Base-by-base conservation (phyloP, 2,797 vertebrate genomes). In the Melanotaenia boesemani region DNA sequence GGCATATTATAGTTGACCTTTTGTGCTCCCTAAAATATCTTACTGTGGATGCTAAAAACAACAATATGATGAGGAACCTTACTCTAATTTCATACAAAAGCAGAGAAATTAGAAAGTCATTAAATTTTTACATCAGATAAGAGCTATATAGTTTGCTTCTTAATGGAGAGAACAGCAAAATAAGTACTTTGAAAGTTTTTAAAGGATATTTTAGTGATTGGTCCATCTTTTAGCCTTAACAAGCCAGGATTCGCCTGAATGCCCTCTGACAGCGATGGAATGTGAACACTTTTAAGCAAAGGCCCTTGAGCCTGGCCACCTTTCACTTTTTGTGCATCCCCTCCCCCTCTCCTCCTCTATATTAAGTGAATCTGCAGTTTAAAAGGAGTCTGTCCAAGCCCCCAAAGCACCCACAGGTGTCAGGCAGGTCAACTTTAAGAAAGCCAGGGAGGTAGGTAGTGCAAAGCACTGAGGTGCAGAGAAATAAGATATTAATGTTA, bases 251-350 rank as follows among this genome's bases (percentile, higher is more conserved):
- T 86, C 16, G 94, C 84, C 89, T 86, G 77, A 75, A 84, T 94
- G 92, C 89, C 90, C 92, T 91, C 89, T 92, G 91, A 94, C 91
- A 92, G 89, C 75, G 88, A 79, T 76, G 93, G 93, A 95, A 95
- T 94, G 94, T 89, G 87, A 89, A 81, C 24, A 88, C 79, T 92
- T 93, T 91, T 86, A 77, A 91, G 86, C 80, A 82, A 90, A 93
- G 86, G 86, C 89, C 90, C 81, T 83, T 92, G 81, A 93, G 91
- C 90, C 91, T 82, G 86, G 88, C 90, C 93, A 93, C 91, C 88
- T 93, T 91, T 92, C 90, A 74, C 86, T 90, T 86, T 85, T 88
- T 77, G 30, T 77, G 70, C 84, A 62, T 57, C 72, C 83, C 88
- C 77, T 55, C 78, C 83, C 75, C 67, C 63, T 46, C 52, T 70